Conservation (phyloP, 2,888 invertebrate species). For the Himalopsyche kuldschensis region DNA sequence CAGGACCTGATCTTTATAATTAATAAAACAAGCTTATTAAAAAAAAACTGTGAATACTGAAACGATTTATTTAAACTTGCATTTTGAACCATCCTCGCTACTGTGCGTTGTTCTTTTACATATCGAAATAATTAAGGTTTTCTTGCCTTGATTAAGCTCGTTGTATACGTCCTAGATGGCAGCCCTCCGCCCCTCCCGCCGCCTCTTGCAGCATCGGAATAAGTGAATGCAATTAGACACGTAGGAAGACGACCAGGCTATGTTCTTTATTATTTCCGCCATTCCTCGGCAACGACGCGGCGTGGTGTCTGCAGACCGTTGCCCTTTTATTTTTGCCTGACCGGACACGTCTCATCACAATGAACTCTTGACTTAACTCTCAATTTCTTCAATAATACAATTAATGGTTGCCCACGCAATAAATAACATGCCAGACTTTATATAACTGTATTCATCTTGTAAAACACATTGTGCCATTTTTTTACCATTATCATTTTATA, state of each 20-base stretch:
- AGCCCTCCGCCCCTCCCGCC: neutral
- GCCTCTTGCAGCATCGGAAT: neutral
- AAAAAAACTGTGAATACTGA: too few relatives aligned
- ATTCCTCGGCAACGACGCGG: neutral
- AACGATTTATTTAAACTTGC: too few relatives aligned
- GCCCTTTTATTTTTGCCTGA: slow-evolving; percentile 19
- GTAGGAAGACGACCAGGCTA: neutral
- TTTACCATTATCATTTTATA: too few relatives aligned
- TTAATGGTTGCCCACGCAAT: neutral
- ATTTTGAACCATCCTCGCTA: neutral
- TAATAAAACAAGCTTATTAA: too few relatives aligned
- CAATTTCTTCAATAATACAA: neutral
- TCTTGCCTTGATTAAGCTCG: neutral
- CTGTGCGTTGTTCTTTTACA: neutral
- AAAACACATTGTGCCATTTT: too few relatives aligned
- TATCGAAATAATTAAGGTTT: neutral
- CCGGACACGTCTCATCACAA: neutral
- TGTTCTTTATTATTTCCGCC: neutral
- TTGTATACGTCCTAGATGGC: neutral
- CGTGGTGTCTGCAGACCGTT: slow-evolving; percentile 7
- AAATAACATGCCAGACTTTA: neutral
- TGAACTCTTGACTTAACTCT: neutral
- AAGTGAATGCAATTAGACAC: slow-evolving; percentile 11
- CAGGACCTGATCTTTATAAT: too few relatives aligned
- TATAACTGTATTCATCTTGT: neutral